Conservation (phyloP, 2,888 invertebrate genomes). For the Oscheius onirici region DNA sequence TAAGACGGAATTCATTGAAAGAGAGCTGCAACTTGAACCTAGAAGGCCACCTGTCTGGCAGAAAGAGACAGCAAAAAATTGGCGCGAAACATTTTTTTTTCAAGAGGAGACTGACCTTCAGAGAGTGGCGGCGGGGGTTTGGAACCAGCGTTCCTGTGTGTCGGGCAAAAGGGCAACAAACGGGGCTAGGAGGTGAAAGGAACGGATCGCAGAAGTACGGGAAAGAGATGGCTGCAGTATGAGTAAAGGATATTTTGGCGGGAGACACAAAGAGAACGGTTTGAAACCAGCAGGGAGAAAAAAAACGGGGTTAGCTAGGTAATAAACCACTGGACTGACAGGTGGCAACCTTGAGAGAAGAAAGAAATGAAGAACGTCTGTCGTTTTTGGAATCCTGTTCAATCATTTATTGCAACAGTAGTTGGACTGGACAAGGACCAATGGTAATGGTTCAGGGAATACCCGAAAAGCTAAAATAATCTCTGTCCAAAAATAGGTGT, state of each 20-base stretch:
- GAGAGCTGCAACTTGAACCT: neutral
- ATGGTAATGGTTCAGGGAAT: no score
- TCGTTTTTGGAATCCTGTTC: neutral
- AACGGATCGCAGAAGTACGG: neutral
- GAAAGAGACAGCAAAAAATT: conserved; percentile 7
- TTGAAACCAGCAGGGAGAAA: neutral
- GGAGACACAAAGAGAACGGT: no score
- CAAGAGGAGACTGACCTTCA: conserved; percentile 14
- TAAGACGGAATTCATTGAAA: no score
- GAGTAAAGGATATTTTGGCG: neutral
- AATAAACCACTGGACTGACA: conserved; percentile 5
- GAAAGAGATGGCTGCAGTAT: neutral
- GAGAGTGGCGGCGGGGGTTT: neutral
- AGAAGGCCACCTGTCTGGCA: neutral
- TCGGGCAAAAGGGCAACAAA: neutral
- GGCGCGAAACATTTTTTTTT: conserved; percentile 20
- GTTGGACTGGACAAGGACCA: neutral
- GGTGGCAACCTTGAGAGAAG: neutral
- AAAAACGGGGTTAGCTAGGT: neutral
- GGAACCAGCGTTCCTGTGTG: neutral
- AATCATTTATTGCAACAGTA: conserved; percentile 1
- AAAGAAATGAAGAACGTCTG: neutral
- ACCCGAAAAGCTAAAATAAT: no score
- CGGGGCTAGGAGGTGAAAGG: neutral
- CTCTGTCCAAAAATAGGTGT: no score